A percentile compares a stretch with the other conserved stretches of the same genome.
Evolutionary conservation across 2,113 vertebrate genomes (phyloP).

Genomic region (Psittacula cyanocephala): DNA sequence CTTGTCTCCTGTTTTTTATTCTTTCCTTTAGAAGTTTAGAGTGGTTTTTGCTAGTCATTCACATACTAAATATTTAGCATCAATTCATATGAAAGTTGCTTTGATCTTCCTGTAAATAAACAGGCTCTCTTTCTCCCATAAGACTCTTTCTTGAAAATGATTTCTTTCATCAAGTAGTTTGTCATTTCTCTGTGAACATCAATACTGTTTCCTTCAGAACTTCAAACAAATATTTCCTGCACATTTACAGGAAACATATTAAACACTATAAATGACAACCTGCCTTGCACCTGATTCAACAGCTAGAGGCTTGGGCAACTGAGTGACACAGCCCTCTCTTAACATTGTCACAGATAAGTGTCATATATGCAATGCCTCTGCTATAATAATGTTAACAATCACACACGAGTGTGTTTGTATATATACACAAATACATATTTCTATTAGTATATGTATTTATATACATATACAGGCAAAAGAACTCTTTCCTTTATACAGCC

Average conservation of each 20-base stretch:
- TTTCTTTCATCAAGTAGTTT: slow-evolving; percentile 80
- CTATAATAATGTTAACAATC: not conserved
- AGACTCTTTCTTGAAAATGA: slow-evolving; percentile 64
- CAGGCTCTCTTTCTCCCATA: slow-evolving; percentile 63
- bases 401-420: not conserved
- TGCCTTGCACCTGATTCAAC: slow-evolving; percentile 52
- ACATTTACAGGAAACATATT: slow-evolving; percentile 73
- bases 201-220: slow-evolving; percentile 70
- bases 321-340: not conserved
- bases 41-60: slow-evolving; percentile 60
- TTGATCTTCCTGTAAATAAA: slow-evolving; percentile 79
- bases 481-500: not conserved
- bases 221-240: slow-evolving; percentile 76
- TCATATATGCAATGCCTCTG: not conserved
- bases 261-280: slow-evolving; percentile 65
- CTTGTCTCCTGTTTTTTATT: not conserved
- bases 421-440: not conserved
- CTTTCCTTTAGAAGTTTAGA: slow-evolving; percentile 43
- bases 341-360: not conserved
- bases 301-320: not conserved
- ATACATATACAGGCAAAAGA: not conserved
- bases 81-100: slow-evolving; percentile 66
- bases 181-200: slow-evolving; percentile 70
- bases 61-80: slow-evolving; percentile 56
- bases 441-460: not conserved